A percentile compares a stretch with the other conserved stretches of the same genome.
phyloP scores from a whole-genome alignment of 2,113 vertebrate genomes.

The Canis aureus region DNA sequence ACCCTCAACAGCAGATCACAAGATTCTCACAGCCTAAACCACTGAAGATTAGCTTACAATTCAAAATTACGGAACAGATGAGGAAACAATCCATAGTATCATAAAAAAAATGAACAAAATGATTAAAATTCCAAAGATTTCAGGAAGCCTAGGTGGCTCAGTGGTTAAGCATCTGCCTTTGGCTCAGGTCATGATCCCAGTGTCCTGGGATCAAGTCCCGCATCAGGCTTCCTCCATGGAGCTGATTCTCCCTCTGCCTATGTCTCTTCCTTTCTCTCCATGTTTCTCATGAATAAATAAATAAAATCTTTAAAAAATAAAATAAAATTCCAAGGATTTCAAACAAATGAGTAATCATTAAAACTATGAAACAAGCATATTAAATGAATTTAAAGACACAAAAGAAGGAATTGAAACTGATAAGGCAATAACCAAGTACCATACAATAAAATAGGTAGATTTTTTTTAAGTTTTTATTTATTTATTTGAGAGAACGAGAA shows the following conservation, averaged over 20 bases:
- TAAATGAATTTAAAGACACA: conserved; percentile 24
- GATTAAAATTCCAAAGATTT: conserved; percentile 16
- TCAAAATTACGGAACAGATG: not conserved
- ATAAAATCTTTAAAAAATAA: too few species aligned
- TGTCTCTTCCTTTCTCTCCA: too few species aligned
- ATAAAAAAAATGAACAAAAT: not conserved
- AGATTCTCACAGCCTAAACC: not conserved
- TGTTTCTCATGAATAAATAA: too few species aligned
- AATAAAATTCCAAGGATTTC: conserved; percentile 30
- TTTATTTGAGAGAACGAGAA: too few species aligned
- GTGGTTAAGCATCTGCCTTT: too few species aligned
- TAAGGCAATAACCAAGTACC: not conserved
- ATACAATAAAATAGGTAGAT: not conserved
- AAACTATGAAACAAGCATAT: conserved; percentile 34
- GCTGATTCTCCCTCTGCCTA: too few species aligned
- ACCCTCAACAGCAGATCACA: not conserved
- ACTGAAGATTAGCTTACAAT: not conserved
- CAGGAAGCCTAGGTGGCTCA: not conserved
- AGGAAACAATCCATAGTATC: not conserved
- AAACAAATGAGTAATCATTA: not conserved
- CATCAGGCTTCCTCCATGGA: too few species aligned
- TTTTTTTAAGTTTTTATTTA: not conserved
- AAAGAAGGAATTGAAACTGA: not conserved
- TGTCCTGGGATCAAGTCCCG: too few species aligned
- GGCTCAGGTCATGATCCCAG: too few species aligned